Evolutionary conservation across 2,797 vertebrate species (phyloP).

Genomic region (Paguma larvata): DNA sequence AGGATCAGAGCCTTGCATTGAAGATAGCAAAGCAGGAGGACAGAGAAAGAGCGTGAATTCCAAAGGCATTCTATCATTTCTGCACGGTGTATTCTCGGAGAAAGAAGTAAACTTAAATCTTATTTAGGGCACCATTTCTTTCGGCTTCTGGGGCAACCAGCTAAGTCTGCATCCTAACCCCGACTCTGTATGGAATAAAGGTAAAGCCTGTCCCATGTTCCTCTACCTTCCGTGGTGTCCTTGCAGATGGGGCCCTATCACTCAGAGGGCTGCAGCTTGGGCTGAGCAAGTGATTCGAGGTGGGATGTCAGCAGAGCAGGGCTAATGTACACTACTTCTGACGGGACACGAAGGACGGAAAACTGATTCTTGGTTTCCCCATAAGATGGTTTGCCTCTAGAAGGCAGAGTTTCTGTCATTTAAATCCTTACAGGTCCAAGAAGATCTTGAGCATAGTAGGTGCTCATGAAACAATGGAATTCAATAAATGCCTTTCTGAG

Average conservation of each 20-base stretch:
- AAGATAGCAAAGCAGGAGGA: neutral
- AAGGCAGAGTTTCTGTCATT: neutral
- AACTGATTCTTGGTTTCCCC: conserved; percentile 13
- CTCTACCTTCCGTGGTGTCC: neutral
- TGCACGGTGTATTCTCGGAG: neutral
- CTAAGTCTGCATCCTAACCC: neutral
- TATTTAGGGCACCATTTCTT: neutral
- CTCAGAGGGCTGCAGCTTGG: neutral
- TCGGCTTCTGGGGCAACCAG: neutral
- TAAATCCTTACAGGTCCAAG: neutral
- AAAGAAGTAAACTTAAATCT: conserved; percentile 26
- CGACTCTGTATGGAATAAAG: neutral
- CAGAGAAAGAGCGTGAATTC: neutral
- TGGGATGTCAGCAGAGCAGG: neutral
- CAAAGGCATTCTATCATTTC: neutral
- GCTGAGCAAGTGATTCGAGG: neutral
- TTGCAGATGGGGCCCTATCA: neutral
- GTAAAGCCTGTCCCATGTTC: neutral
- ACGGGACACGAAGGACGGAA: neutral
- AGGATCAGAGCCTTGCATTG: neutral
- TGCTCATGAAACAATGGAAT: neutral
- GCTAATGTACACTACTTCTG: neutral
- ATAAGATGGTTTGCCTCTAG: neutral
- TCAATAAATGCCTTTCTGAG: conserved; percentile 10
- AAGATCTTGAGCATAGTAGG: neutral